These are phyloP conservation scores for Lampris incognitus DNA, from an alignment of 2,113 vertebrate genomes.

Conservation along the genomic window DNA sequence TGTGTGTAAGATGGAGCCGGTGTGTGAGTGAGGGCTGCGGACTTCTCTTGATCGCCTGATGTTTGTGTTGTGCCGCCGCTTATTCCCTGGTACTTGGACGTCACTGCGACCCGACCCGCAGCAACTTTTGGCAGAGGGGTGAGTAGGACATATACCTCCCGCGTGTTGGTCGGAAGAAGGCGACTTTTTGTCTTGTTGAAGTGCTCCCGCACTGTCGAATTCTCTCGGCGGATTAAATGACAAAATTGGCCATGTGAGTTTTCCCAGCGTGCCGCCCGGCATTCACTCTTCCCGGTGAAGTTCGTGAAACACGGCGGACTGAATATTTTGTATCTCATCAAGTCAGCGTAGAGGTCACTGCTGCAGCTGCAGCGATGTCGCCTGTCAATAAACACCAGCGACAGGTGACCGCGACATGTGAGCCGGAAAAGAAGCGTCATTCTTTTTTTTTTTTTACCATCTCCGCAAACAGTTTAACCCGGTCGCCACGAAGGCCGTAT, in stretches of 20 bases:
- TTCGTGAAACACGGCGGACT: neutral
- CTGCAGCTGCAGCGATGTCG: neutral
- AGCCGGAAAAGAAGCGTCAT: slow-evolving; percentile 4
- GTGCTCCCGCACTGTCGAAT: neutral
- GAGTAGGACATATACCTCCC: neutral
- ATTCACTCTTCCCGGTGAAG: neutral
- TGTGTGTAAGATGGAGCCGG: slow-evolving; percentile 6
- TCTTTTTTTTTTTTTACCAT: neutral
- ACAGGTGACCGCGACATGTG: slow-evolving; percentile 45
- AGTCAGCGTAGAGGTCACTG: slow-evolving; percentile 47
- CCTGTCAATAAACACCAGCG: slow-evolving; percentile 6
- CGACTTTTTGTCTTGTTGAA: neutral
- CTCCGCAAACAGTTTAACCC: slow-evolving; percentile 28
- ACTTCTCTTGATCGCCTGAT: neutral
- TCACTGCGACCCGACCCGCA: slow-evolving; percentile 6
- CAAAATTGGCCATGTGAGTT: too few species aligned
- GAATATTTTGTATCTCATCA: neutral
- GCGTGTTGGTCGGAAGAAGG: too few species aligned
- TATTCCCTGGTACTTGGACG: neutral
- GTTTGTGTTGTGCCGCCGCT: neutral
- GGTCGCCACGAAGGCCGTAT: slow-evolving; percentile 5
- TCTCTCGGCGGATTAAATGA: too few species aligned
- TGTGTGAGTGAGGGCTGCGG: neutral
- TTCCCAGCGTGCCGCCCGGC: too few species aligned
- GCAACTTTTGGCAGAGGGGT: slow-evolving; percentile 26